A percentile compares a stretch with the other conserved stretches of the same genome.
Conservation (phyloP, 2,113 vertebrate genomes). For the Orycteropus afer region DNA sequence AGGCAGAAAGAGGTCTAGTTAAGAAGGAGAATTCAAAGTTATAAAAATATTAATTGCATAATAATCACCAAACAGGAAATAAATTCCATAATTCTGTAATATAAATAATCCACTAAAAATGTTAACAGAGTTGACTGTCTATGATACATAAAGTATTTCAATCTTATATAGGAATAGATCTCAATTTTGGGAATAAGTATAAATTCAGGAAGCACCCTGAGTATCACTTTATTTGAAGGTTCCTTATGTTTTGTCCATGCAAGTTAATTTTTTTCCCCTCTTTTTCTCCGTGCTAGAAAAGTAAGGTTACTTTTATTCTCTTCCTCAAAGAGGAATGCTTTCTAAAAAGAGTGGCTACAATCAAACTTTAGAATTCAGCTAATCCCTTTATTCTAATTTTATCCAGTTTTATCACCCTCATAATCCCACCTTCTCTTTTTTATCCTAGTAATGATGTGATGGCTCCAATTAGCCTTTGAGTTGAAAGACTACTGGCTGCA, state of each 20-base stretch:
- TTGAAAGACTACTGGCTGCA: constrained; percentile 42
- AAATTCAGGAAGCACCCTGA: neutral
- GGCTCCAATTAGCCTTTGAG: constrained; percentile 45
- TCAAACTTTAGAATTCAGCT: neutral
- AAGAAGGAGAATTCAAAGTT: constrained; percentile 37
- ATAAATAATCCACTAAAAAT: constrained; percentile 6
- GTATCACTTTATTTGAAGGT: neutral
- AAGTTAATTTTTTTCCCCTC: neutral
- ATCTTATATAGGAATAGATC: neutral
- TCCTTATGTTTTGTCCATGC: neutral
- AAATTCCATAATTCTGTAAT: neutral
- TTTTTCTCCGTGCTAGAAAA: constrained; percentile 45
- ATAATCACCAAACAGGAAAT: constrained; percentile 46
- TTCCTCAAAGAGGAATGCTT: constrained; percentile 18
- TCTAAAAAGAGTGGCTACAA: constrained; percentile 19
- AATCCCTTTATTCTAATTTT: constrained; percentile 31
- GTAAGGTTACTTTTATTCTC: constrained; percentile 15
- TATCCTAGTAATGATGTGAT: neutral
- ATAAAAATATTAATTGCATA: constrained; percentile 32
- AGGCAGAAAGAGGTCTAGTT: constrained; percentile 51
- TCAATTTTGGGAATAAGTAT: neutral
- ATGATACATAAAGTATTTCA: neutral
- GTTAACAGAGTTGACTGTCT: neutral
- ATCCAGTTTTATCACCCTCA: constrained; percentile 13
- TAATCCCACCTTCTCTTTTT: constrained; percentile 27